These are phyloP conservation scores for Selenia dentaria DNA, from an alignment of 2,888 invertebrate genomes.

Conservation along the genomic window DNA sequence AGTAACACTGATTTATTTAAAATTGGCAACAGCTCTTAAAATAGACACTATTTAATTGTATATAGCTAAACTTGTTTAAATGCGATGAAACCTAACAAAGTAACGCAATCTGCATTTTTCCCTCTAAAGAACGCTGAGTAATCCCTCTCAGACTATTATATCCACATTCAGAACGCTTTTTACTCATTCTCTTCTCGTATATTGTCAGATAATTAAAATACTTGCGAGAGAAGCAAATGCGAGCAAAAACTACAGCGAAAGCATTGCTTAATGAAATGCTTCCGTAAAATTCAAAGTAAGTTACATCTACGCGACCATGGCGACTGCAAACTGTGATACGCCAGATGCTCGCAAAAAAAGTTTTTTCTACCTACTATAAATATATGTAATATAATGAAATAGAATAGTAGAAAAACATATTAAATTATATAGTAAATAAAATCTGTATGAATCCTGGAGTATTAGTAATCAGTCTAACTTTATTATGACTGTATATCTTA, in stretches of 20 bases:
- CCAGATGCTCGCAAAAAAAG: too few species aligned
- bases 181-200: slow-evolving; percentile 54
- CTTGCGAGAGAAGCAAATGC: slow-evolving; percentile 46
- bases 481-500: too few species aligned
- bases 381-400: too few species aligned
- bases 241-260: slow-evolving; percentile 19
- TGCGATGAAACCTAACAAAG: neutral
- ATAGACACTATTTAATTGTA: too few species aligned
- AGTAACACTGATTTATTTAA: too few species aligned
- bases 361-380: too few species aligned
- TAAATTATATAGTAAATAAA: too few species aligned
- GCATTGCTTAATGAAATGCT: slow-evolving; percentile 25
- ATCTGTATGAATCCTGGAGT: too few species aligned
- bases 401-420: too few species aligned
- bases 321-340: neutral
- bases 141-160: slow-evolving; percentile 57
- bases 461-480: too few species aligned
- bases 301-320: neutral
- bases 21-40: too few species aligned
- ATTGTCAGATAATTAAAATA: slow-evolving; percentile 70
- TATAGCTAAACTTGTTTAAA: too few species aligned
- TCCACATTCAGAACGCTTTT: slow-evolving; percentile 61
- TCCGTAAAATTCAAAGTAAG: slow-evolving; percentile 2
- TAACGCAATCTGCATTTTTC: slow-evolving; percentile 13
- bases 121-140: slow-evolving; percentile 42